Base-by-base conservation (phyloP, 2,113 vertebrate species). In the Carlito syrichta region DNA sequence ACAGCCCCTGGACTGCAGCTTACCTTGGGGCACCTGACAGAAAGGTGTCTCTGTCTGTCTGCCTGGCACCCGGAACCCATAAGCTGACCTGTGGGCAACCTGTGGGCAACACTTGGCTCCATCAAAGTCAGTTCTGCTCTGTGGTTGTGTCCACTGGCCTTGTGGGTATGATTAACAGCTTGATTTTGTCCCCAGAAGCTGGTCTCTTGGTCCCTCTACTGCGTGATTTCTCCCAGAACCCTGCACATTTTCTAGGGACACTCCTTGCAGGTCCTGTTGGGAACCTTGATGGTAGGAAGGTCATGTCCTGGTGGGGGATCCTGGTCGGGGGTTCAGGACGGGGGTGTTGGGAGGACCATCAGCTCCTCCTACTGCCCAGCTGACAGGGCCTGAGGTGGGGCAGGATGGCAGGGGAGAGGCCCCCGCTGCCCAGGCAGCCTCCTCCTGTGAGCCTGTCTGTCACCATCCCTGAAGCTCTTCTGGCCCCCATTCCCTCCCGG, bases 371-470 rank as follows among this genome's bases (percentile, higher is more conserved):
- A 32, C 23, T 48, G 73, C 74, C 68, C 20, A n/a, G 62, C 27
- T 13, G 62, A 66, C 5, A 38, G 40, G 73, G 25, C 73, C 73
- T 73, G 69, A 56, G 71, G 14, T 6, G 10, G 60, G 16, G 4
- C 10, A 12, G 60, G 63, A 32, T 12, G 22, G 2, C 32, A 13
- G 4, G 19, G 23, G 17, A 27, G 48, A 66, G 54, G 13, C 56
- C 85, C 16, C 22, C 1, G 0, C 14, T 4, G 5, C 38, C 14
- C 1, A 1, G 30, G 63, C 56, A 27, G n/a, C 52, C 8, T 5
- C 14, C 48, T 48, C 30, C 40, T 25, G 2, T 5, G 2, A 69
- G 48, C 74, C 30, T 45, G 13, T 52, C 45, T 63, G 27, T 27
- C 20, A 12, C 35, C 35, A 23, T 89, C 35, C 25, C 58, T n/a